Base-by-base conservation (phyloP, 2,797 vertebrate genomes). In the Lacerta agilis region DNA sequence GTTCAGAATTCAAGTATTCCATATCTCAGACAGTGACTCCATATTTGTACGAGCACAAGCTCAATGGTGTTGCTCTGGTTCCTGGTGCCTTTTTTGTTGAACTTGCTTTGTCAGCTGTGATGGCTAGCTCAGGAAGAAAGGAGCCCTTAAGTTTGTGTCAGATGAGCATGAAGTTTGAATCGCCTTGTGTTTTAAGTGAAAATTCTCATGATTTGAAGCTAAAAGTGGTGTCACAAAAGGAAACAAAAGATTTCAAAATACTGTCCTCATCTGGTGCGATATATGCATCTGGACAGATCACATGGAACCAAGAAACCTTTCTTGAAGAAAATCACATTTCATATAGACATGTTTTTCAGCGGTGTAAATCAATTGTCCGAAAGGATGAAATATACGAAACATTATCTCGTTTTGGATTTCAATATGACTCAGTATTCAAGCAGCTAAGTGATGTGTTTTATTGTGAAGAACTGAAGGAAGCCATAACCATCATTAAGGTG, bases 1-100 rank as follows among this genome's bases (percentile, higher is more conserved):
- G 79, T 17, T 93, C 88, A 66, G 95, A 97, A 78, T 96, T 96
- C 23, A 87, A 41, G 11, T 98, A 96, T 89, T 93, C 93, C 77
- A 78, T 98, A 20, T 98, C 98, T 45, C 41, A 86, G 82, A 92
- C 95, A 41, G 93, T 66, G 0, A 71, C 90, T 1, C 90, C 97
- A 0, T 98, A 97, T 92, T 92, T 98, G 79, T 98, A 97, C 95
- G 97, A 98, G 85, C 98, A 99, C 94, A 98, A 96, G 95, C 97
- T 96, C 91, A 97, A 97, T 29, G 97, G 95, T 0, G 76, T 97
- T 66, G 87, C 95, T 69, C 96, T 98, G 90, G 96, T 98, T 33
- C 98, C 98, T 3, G 98, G 98, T 11, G 94, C 98, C 0, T 95
- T 98, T 76, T 98, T 97, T 91, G 97, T 93, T 0, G 98, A 98